These are phyloP conservation scores for Tachuris rubrigastra DNA, from an alignment of 2,113 vertebrate genomes.

Conservation along the genomic window DNA sequence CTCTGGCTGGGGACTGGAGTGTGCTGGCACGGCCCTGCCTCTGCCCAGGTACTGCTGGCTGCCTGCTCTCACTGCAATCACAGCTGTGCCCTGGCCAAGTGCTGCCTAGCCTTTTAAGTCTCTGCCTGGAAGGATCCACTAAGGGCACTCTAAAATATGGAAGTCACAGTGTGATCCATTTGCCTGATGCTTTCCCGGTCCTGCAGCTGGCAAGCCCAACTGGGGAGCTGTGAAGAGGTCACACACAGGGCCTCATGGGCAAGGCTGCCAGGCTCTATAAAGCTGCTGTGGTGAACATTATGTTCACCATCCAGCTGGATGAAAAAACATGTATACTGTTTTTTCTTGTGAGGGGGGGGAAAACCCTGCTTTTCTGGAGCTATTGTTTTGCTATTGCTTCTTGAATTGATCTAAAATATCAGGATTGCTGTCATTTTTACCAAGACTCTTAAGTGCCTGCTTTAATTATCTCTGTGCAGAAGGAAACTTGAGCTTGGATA, in stretches of 20 bases:
- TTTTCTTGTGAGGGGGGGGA: not conserved
- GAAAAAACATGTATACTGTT: not conserved
- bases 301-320: not conserved
- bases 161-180: accelerated
- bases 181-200: not conserved
- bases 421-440: not conserved
- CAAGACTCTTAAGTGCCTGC: not conserved
- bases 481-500: not conserved
- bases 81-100: accelerated
- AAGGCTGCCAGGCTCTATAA: not conserved
- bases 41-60: not conserved
- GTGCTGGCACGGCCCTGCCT: not conserved
- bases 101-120: not conserved
- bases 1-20: accelerated
- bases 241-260: accelerated
- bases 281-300: not conserved
- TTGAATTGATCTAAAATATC: not conserved
- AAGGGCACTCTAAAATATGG: not conserved
- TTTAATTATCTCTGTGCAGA: not conserved
- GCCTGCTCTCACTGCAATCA: accelerated
- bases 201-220: not conserved
- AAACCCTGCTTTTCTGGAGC: not conserved
- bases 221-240: not conserved
- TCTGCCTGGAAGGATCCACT: not conserved
- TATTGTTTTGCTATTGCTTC: not conserved